Conservation (phyloP, 2,888 invertebrate genomes). For the Ennomos fuscantarius region DNA sequence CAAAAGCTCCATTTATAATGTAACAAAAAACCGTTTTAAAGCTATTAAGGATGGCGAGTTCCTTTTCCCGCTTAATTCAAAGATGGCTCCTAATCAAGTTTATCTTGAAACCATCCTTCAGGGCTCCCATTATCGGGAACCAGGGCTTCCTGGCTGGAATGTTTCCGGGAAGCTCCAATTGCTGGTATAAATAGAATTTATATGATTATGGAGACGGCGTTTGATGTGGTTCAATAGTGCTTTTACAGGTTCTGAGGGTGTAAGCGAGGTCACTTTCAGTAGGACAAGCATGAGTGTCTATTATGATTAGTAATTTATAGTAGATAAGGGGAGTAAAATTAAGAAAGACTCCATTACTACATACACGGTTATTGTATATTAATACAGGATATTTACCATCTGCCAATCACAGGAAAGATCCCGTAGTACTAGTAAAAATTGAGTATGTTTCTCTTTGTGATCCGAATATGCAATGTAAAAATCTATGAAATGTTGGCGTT, state of each 20-base stretch:
- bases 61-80: slow-evolving; percentile 48
- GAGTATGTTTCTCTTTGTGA: too few species aligned
- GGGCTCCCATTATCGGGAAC: slow-evolving; percentile 48
- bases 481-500: too few species aligned
- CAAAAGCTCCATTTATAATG: slow-evolving; percentile 40
- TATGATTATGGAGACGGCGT: slow-evolving; percentile 24
- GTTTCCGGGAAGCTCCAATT: slow-evolving; percentile 45
- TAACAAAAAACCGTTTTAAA: slow-evolving; percentile 48
- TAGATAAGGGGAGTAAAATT: too few species aligned
- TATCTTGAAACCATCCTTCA: slow-evolving; percentile 50
- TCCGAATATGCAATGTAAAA: too few species aligned
- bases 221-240: slow-evolving; percentile 28
- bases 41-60: slow-evolving; percentile 41
- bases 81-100: slow-evolving; percentile 57
- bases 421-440: too few species aligned
- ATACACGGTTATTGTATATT: too few species aligned
- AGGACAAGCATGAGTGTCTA: background rate
- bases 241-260: slow-evolving; percentile 19
- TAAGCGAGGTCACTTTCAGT: slow-evolving; percentile 11
- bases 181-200: slow-evolving; percentile 38
- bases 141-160: slow-evolving; percentile 46
- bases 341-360: too few species aligned
- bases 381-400: too few species aligned
- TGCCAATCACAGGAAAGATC: too few species aligned
- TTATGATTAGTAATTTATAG: too few species aligned